A percentile compares a stretch with the other conserved stretches of the same genome.
phyloP scores from a whole-genome alignment of 1,140 invertebrate species.

The Meloidogyne floridensis region DNA sequence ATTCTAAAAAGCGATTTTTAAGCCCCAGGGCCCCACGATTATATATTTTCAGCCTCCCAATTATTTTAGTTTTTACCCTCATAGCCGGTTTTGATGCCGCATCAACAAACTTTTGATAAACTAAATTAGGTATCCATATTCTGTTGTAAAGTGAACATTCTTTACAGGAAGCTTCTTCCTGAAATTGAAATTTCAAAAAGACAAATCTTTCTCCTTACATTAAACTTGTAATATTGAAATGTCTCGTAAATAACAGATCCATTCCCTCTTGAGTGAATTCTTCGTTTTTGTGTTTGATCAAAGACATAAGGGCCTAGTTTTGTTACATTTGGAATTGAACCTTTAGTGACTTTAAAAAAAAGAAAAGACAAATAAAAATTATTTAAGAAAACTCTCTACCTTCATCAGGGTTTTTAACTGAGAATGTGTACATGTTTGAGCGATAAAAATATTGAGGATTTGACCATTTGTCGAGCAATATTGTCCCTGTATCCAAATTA shows the following conservation, averaged over 20 bases:
- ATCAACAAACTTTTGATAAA: constrained; percentile 66
- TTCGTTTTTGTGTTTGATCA: constrained; percentile 48
- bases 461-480: constrained; percentile 57
- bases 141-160: constrained; percentile 62
- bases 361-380: background rate
- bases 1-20: too few species aligned
- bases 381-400: constrained; percentile 32
- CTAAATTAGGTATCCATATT: constrained; percentile 64
- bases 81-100: constrained; percentile 61
- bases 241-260: constrained; percentile 58
- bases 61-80: constrained; percentile 40
- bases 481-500: constrained; percentile 47
- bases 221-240: constrained; percentile 19
- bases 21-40: too few species aligned
- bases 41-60: background rate
- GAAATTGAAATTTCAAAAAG: constrained; percentile 50
- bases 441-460: constrained; percentile 58
- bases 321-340: constrained; percentile 44
- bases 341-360: constrained; percentile 17
- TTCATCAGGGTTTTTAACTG: constrained; percentile 63
- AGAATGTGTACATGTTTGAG: constrained; percentile 60
- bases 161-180: constrained; percentile 58
- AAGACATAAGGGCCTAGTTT: constrained; percentile 59
- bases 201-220: background rate
- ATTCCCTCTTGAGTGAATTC: constrained; percentile 50